phyloP scores from a whole-genome alignment of 2,797 vertebrate species.

The Chelon auratus region DNA sequence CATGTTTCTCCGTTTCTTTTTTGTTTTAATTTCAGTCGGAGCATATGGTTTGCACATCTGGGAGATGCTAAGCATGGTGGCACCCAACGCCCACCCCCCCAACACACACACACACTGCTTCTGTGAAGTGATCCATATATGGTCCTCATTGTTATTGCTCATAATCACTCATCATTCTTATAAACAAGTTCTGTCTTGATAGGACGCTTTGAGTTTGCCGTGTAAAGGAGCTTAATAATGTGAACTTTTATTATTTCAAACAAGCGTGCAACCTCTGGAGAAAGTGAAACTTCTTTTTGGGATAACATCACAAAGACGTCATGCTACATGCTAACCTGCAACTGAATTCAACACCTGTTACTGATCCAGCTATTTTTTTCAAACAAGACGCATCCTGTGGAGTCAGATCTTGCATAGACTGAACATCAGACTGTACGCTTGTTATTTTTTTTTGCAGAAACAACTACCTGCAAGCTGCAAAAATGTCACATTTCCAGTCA shows the following conservation, averaged over 20 bases:
- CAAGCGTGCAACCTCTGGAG: constrained; percentile 34
- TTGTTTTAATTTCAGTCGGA: constrained; percentile 89
- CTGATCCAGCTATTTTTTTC: constrained; percentile 31
- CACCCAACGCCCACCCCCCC: constrained; percentile 58
- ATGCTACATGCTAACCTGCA: constrained; percentile 3
- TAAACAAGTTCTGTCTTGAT: constrained; percentile 69
- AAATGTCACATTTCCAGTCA: constrained; percentile 7
- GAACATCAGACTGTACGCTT: neutral
- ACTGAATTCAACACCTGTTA: constrained; percentile 44
- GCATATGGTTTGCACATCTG: constrained; percentile 95
- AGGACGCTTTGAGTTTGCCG: constrained; percentile 55
- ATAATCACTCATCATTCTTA: constrained; percentile 82
- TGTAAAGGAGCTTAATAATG: constrained; percentile 47
- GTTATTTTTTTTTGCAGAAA: neutral
- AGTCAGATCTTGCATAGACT: neutral
- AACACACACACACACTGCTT: constrained; percentile 52
- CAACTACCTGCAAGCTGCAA: neutral
- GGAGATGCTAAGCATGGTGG: constrained; percentile 87
- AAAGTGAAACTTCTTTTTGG: constrained; percentile 29
- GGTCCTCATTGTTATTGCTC: constrained; percentile 80
- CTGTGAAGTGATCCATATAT: constrained; percentile 84
- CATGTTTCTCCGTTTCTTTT: constrained; percentile 89
- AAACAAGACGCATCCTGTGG: constrained; percentile 10
- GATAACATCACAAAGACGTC: constrained; percentile 18
- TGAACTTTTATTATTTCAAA: constrained; percentile 57